A percentile compares a stretch with the other conserved stretches of the same genome.
Evolutionary conservation across 2,113 vertebrate genomes (phyloP).

Genomic region (Ptyas mucosa): DNA sequence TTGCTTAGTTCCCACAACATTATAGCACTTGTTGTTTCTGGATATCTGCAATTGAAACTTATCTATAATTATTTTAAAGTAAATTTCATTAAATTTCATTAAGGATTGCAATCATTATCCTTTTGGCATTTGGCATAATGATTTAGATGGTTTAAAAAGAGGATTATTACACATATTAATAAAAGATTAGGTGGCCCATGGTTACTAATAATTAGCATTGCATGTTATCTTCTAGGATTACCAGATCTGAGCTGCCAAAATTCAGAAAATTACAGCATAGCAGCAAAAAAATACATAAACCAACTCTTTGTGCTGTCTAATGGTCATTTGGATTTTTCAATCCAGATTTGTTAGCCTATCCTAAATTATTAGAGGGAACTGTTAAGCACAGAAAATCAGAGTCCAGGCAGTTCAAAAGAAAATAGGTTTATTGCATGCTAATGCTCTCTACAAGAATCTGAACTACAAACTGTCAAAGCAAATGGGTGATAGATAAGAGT

Average conservation of each 20-base stretch:
- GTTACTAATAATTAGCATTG: neutral
- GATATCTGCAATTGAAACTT: neutral
- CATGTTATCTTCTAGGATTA: neutral
- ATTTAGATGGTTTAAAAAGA: neutral
- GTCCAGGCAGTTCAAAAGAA: no score
- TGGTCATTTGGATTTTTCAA: neutral
- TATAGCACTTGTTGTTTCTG: neutral
- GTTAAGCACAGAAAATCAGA: no score
- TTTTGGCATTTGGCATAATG: neutral
- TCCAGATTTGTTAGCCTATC: neutral
- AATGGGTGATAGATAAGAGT: no score
- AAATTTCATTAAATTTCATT: neutral
- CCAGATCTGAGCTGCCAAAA: neutral
- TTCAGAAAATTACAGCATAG: neutral
- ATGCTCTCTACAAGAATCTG: no score
- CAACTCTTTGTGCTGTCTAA: neutral
- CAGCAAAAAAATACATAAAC: neutral
- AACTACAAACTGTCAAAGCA: no score
- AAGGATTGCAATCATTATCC: neutral
- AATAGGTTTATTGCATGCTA: no score
- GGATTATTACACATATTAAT: neutral
- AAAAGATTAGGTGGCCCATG: neutral
- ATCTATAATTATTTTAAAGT: neutral
- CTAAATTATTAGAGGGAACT: neutral
- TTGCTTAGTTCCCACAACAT: neutral